Conservation (phyloP, 2,888 invertebrate genomes). For the Epinotia demarniana region DNA sequence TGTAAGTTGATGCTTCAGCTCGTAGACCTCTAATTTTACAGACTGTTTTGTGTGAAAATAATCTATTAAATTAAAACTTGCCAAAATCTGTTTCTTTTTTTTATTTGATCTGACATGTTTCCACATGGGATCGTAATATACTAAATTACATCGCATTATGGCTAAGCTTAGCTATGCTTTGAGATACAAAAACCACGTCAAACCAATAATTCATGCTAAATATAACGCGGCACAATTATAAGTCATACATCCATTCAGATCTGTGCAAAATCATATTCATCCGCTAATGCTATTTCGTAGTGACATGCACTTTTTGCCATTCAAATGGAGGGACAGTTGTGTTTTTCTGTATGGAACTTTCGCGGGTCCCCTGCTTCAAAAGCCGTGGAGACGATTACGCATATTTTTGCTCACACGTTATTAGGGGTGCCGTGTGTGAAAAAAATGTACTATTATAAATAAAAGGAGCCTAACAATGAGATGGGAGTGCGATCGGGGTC, state of each 20-base stretch:
- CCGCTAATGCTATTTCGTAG: constrained; percentile 80
- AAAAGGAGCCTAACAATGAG: constrained; percentile 81
- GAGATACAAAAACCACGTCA: constrained; percentile 71
- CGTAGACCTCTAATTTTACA: not conserved
- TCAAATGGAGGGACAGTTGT: constrained; percentile 81
- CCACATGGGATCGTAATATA: constrained; percentile 7
- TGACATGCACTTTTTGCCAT: constrained; percentile 84
- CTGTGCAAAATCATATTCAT: constrained; percentile 82
- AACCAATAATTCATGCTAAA: constrained; percentile 84
- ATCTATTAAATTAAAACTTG: not conserved
- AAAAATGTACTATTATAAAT: constrained; percentile 84
- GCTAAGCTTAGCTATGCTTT: constrained; percentile 38
- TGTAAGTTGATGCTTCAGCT: not conserved
- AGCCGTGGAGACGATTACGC: constrained; percentile 74
- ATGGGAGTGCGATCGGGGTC: constrained; percentile 84
- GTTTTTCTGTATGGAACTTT: constrained; percentile 74
- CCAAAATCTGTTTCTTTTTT: not conserved
- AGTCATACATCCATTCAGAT: constrained; percentile 81
- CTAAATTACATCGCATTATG: constrained; percentile 30
- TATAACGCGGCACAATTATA: constrained; percentile 82
- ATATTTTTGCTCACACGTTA: constrained; percentile 82
- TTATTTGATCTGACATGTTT: constrained; percentile 12
- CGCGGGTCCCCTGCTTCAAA: constrained; percentile 56
- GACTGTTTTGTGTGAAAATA: not conserved
- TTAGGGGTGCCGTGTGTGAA: constrained; percentile 83